Evolutionary conservation across 2,888 invertebrate species (phyloP).

Genomic region (Drosophila gaucha): DNA sequence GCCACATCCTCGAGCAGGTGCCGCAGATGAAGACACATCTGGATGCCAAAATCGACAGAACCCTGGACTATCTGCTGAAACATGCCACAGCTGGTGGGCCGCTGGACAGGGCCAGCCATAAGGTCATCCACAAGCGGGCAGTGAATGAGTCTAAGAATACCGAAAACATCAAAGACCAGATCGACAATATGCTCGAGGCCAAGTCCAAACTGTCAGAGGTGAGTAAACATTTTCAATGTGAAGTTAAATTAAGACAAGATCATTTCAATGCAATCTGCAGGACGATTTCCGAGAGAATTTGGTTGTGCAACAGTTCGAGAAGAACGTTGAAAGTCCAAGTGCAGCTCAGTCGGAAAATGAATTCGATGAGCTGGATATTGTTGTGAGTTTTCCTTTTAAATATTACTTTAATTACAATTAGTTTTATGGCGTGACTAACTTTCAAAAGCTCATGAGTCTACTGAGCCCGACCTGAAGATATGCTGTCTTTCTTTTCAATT

Average conservation of each 20-base stretch:
- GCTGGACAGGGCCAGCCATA: slow-evolving; percentile 69
- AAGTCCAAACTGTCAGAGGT: slow-evolving; percentile 77
- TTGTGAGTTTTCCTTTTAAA: slow-evolving; percentile 53
- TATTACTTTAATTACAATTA: neutral
- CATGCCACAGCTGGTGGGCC: slow-evolving; percentile 62
- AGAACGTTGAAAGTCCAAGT: slow-evolving; percentile 9
- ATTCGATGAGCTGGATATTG: slow-evolving; percentile 49
- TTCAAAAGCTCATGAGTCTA: neutral
- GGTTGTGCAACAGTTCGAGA: slow-evolving; percentile 48
- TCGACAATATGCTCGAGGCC: slow-evolving; percentile 55
- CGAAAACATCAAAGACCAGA: slow-evolving; percentile 9
- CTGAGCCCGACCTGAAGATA: neutral
- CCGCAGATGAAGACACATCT: slow-evolving; percentile 73
- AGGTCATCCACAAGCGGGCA: slow-evolving; percentile 44
- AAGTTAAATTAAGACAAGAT: neutral
- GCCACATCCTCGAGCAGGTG: slow-evolving; percentile 71
- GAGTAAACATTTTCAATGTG: slow-evolving; percentile 7
- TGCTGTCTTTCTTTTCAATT: too few species aligned
- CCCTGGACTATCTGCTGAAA: slow-evolving; percentile 73
- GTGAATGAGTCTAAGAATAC: slow-evolving; percentile 5
- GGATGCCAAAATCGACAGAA: slow-evolving; percentile 74
- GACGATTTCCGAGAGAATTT: slow-evolving; percentile 78
- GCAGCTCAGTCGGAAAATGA: slow-evolving; percentile 20
- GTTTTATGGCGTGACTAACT: slow-evolving; percentile 55
- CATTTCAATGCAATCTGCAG: slow-evolving; percentile 46